Percentiles rank a stretch among this genome's conserved stretches.
Evolutionary conservation across 2,888 invertebrate species (phyloP).

Genomic region (Germaria angustata): DNA sequence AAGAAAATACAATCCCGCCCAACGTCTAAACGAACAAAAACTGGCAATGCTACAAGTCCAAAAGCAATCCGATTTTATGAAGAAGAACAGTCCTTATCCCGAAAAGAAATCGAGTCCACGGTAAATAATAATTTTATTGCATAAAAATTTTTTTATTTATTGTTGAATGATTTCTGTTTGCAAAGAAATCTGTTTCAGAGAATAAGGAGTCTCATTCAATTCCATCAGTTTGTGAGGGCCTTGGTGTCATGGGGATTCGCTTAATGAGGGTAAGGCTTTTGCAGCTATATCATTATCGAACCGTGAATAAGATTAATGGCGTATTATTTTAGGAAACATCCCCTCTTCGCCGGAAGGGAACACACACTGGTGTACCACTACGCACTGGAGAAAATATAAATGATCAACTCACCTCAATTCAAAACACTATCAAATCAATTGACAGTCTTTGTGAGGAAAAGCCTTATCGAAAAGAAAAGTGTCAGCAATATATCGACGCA

Average conservation of each 20-base stretch:
- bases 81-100: constrained; percentile 59
- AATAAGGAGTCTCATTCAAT: constrained; percentile 68
- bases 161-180: constrained; percentile 81
- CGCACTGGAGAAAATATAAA: constrained; percentile 79
- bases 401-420: constrained; percentile 78
- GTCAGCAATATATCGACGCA: constrained; percentile 78
- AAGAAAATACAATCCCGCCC: not conserved
- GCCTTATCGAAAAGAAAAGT: constrained; percentile 76
- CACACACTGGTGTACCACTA: constrained; percentile 76
- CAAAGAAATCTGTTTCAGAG: constrained; percentile 72
- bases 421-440: constrained; percentile 80
- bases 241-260: constrained; percentile 74
- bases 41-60: constrained; percentile 69
- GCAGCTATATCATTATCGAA: not conserved
- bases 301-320: not conserved
- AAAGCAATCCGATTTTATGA: constrained; percentile 75
- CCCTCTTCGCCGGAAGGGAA: constrained; percentile 75
- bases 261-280: constrained; percentile 72
- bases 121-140: no score
- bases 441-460: constrained; percentile 79
- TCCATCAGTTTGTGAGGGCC: constrained; percentile 70
- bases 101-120: constrained; percentile 70
- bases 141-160: not conserved
- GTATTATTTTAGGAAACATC: constrained; percentile 73
- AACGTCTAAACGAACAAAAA: constrained; percentile 1